Percentiles rank a stretch among this genome's conserved stretches.
phyloP scores from a whole-genome alignment of 2,113 vertebrate species.

The Caranx ignobilis region DNA sequence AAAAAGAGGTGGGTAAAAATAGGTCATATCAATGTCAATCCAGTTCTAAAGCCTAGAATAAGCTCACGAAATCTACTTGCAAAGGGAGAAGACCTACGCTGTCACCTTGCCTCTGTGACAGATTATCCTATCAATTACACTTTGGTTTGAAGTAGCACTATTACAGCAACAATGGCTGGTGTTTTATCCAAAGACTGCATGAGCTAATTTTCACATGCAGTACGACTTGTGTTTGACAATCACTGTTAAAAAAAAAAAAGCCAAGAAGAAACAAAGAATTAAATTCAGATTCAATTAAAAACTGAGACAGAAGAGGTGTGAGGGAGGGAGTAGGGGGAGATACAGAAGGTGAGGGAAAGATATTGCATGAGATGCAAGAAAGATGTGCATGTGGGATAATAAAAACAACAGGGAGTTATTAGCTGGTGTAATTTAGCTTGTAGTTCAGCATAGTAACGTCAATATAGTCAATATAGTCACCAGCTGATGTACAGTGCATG shows the following conservation, averaged over 20 bases:
- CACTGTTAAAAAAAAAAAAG: too few species aligned
- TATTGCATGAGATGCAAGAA: not conserved
- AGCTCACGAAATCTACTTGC: not conserved
- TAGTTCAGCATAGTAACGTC: not conserved
- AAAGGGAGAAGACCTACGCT: not conserved
- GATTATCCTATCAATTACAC: conserved; percentile 7
- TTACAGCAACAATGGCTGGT: not conserved
- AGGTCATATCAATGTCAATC: not conserved
- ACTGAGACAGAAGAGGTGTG: not conserved
- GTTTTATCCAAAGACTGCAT: too few species aligned
- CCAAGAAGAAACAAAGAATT: too few species aligned
- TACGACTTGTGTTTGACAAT: not conserved
- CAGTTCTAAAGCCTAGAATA: not conserved
- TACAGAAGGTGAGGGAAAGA: not conserved
- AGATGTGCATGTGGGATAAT: not conserved
- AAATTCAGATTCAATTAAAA: too few species aligned
- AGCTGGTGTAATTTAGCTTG: not conserved
- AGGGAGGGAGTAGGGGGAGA: not conserved
- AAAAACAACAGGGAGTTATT: not conserved
- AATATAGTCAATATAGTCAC: not conserved
- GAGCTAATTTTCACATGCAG: not conserved
- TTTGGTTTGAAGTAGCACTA: not conserved
- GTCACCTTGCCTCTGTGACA: not conserved
- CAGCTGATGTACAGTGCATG: not conserved
- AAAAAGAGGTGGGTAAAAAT: not conserved